Conservation (phyloP, 1,140 invertebrate species). For the Drosophila nikananu region DNA sequence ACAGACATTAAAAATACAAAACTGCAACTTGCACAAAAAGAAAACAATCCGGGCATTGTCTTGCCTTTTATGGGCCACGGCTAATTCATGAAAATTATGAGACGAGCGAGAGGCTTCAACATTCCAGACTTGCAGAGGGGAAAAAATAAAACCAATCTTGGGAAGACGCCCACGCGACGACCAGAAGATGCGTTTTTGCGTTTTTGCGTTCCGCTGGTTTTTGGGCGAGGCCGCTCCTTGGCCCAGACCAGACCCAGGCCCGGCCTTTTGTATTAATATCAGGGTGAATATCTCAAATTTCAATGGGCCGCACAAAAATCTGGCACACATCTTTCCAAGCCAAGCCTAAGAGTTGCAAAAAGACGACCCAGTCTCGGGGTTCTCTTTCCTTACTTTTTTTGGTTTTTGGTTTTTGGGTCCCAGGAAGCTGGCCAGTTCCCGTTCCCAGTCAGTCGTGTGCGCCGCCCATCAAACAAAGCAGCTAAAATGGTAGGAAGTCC, state of each 20-base stretch:
- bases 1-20: slow-evolving; percentile 25
- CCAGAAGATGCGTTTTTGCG: slow-evolving; percentile 58
- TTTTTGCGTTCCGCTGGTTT: slow-evolving; percentile 40
- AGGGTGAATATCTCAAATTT: slow-evolving; percentile 83
- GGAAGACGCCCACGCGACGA: slow-evolving; percentile 74
- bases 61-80: slow-evolving; percentile 29
- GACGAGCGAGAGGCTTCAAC: slow-evolving; percentile 18
- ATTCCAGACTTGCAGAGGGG: slow-evolving; percentile 52
- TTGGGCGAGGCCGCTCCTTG: slow-evolving; percentile 54
- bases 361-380: slow-evolving; percentile 39
- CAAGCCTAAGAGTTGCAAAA: slow-evolving; percentile 48
- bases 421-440: slow-evolving; percentile 50
- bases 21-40: slow-evolving; percentile 19
- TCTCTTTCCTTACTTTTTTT: not conserved
- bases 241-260: slow-evolving; percentile 22
- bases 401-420: slow-evolving; percentile 18
- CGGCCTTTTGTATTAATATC: slow-evolving; percentile 76
- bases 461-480: slow-evolving; percentile 74
- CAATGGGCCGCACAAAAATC: slow-evolving; percentile 62
- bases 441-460: slow-evolving; percentile 56
- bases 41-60: slow-evolving; percentile 19
- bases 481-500: slow-evolving; percentile 82
- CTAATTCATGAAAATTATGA: slow-evolving; percentile 70
- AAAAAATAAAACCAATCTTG: slow-evolving; percentile 55
- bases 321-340: slow-evolving; percentile 69